These are phyloP conservation scores for Acanthacorydalis orientalis DNA, from an alignment of 2,888 invertebrate genomes.

Conservation along the genomic window DNA sequence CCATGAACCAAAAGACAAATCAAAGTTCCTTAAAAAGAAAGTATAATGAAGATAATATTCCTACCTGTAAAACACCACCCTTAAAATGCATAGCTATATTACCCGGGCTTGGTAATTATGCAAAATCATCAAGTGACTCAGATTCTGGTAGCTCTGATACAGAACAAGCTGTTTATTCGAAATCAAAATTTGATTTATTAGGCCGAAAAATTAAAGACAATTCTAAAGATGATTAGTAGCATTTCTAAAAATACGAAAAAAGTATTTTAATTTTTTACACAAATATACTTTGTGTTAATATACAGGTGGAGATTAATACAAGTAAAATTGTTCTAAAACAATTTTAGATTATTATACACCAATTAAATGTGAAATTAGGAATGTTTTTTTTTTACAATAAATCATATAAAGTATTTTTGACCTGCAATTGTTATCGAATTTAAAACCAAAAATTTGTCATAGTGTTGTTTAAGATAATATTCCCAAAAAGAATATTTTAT, in stretches of 20 bases:
- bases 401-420: too few species aligned
- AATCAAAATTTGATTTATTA: conserved; percentile 12
- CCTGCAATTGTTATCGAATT: too few species aligned
- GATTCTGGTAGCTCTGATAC: conserved; percentile 53
- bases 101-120: conserved; percentile 70
- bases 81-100: conserved; percentile 60
- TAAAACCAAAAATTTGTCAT: too few species aligned
- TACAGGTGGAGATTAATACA: too few species aligned
- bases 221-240: conserved; percentile 9
- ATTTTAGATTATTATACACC: too few species aligned
- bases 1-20: conserved; percentile 14
- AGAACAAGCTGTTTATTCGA: conserved; percentile 22
- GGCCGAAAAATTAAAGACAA: conserved; percentile 15
- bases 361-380: too few species aligned
- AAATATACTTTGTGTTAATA: too few species aligned
- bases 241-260: not conserved
- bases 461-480: too few species aligned
- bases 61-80: conserved; percentile 19
- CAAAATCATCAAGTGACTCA: conserved; percentile 46
- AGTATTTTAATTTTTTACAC: not conserved
- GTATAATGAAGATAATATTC: not conserved
- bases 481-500: too few species aligned
- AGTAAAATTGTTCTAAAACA: too few species aligned
- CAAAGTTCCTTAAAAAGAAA: conserved; percentile 8
- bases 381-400: too few species aligned